Conservation (phyloP, 2,888 invertebrate species). For the Melinaea menophilus region DNA sequence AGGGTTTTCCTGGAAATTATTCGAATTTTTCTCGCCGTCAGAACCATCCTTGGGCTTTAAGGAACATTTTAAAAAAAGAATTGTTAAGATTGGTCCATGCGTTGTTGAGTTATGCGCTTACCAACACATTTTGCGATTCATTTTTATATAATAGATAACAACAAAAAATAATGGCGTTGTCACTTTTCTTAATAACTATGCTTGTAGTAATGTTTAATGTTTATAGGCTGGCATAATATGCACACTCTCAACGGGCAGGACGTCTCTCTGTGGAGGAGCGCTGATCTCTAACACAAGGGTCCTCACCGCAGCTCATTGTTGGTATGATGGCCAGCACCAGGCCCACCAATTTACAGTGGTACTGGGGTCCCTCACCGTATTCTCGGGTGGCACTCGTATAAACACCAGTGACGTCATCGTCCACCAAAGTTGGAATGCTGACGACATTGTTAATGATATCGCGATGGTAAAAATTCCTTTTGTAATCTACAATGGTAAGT, state of each 20-base stretch:
- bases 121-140: too few relatives aligned
- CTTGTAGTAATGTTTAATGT: conserved; percentile 1
- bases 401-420: conserved; percentile 45
- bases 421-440: conserved; percentile 55
- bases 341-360: conserved; percentile 56
- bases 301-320: conserved; percentile 67
- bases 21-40: too few relatives aligned
- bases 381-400: conserved; percentile 60
- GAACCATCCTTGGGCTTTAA: too few relatives aligned
- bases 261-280: conserved; percentile 63
- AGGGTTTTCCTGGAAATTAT: too few relatives aligned
- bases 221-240: conserved; percentile 58
- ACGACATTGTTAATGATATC: conserved; percentile 50
- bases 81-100: too few relatives aligned
- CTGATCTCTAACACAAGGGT: conserved; percentile 55
- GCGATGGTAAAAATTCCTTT: conserved; percentile 50
- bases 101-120: too few relatives aligned
- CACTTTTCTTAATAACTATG: too few relatives aligned
- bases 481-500: conserved; percentile 55
- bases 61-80: too few relatives aligned
- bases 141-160: too few relatives aligned
- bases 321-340: conserved; percentile 60
- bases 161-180: too few relatives aligned
- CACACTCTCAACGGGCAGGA: conserved; percentile 48
- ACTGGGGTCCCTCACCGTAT: conserved; percentile 59